Evolutionary conservation across 2,888 invertebrate genomes (phyloP), one percentile per base, ranked within the genome.

Genomic region (Ormyrus nitidulus): DNA sequence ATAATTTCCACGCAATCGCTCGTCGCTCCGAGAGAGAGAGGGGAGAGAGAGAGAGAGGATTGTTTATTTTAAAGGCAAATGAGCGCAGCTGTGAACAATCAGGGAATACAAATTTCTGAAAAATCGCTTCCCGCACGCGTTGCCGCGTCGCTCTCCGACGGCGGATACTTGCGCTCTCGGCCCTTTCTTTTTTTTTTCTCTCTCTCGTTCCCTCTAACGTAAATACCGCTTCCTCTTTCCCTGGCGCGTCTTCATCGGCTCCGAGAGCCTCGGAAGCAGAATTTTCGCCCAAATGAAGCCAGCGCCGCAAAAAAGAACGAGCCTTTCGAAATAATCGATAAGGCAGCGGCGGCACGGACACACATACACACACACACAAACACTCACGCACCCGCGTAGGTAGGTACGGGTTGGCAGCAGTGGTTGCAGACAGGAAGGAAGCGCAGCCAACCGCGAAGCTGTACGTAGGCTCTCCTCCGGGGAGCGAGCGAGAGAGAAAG

Each of bases 391-490:
- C 13, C 34, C 19, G 53, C 61, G 73, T 48, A 34, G 34, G 34
- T 34, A 34, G 34, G 54, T n/a, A 44, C 59, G 8, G 54, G 74
- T 71, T 76, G 76, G 68, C 72, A 72, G 80, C 72, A 68, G 68
- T 76, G 75, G 66, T 76, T 74, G 73, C 73, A 73, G 89, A 89
- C 89, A 89, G 90, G 89, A 90, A 90, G 90, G 89, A 90, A 90
- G 89, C 89, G 89, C 89, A 88, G 86, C 89, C 86, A 88, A 89
- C 89, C 89, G 90, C 86, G 87, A 87, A 88, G 89, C 88, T 81
- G 88, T 85, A 86, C 86, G 85, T 86, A 86, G 85, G 85, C 87
- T 8, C 58, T 53, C 19, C 44, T 59, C 34, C 11, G 34, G 10
- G 56, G 59, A 61, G 59, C 61, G 49, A 58, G 13, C 11, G 34